Evolutionary conservation across 2,888 invertebrate genomes (phyloP), one percentile per base, ranked within the genome.

Genomic region (Epinotia brunnichana): DNA sequence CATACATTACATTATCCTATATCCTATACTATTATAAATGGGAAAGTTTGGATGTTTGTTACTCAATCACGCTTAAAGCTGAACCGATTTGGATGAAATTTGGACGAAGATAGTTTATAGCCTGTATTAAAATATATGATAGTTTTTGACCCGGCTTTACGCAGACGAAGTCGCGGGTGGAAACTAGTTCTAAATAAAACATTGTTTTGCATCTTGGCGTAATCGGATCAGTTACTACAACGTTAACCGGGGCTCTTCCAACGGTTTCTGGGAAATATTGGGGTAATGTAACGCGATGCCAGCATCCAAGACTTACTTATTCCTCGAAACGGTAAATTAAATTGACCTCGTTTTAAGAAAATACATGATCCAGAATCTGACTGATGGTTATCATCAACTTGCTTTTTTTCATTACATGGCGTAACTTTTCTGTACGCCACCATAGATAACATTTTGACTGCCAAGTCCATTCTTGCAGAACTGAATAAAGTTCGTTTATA

Each of bases 241-340:
- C 17, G 24, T 17, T 29, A 44, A 56, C 61, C 61, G 61, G 60
- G 56, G 62, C 17, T 56, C 54, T 56, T 56, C 44, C 62, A 56
- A 44, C 61, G 17, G 29, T 44, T 70, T 53, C 69, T 63, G 56
- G 69, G 62, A 63, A 62, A 63, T 41, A 66, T 41, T 66, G 35
- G 19, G 44, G 68, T 48, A 60, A 69, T 51, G 54, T 69, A 69
- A 61, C 41, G 39, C 69, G 61, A 61, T 41, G 41, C 69, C 51
- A 61, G 21, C 17, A 69, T 53, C 61, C 53, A 56, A 24, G 39
- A 53, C 60, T 60, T 39, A 48, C 17, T 48, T 41, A 24, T 70
- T 71, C 66, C 44, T 67, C 39, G 71, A 71, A 70, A 66, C 59
- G 24, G 66, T 66, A 41, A 51, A 64, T 51, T 60, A 29, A 57